phyloP scores from a whole-genome alignment of 2,888 invertebrate species.

The Augochlorella aurata region DNA sequence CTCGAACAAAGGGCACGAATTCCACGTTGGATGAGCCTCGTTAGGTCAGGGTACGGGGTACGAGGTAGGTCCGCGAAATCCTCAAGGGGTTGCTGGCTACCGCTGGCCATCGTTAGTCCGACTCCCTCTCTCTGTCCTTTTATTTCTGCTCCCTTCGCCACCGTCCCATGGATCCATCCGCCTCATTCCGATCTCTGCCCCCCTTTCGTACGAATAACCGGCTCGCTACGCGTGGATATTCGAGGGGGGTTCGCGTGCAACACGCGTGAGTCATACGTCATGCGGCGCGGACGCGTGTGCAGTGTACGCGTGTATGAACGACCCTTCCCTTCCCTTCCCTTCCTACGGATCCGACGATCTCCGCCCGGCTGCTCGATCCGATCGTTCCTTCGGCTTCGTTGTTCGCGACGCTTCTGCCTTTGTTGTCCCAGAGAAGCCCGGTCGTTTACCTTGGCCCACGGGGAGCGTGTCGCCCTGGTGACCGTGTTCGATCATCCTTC shows the following conservation, averaged over 20 bases:
- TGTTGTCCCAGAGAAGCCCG: not conserved
- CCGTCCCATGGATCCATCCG: conserved; percentile 25
- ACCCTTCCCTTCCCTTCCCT: too few relatives aligned
- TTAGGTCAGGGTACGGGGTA: conserved; percentile 17
- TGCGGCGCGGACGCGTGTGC: conserved; percentile 69
- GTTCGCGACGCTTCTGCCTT: not conserved
- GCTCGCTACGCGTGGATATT: conserved; percentile 45
- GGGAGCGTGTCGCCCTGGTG: not conserved
- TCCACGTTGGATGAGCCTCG: conserved; percentile 18
- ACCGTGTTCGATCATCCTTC: not conserved
- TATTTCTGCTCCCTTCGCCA: conserved; percentile 17
- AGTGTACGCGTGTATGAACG: conserved; percentile 15
- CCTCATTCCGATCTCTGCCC: conserved; percentile 13
- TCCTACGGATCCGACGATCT: not conserved
- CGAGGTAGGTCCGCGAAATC: conserved; percentile 27
- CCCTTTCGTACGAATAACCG: not conserved
- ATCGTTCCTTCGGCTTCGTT: conserved; percentile 12
- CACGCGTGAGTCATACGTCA: conserved; percentile 75
- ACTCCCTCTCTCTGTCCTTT: conserved; percentile 2
- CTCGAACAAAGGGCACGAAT: conserved; percentile 15
- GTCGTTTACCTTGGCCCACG: not conserved
- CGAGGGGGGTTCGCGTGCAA: conserved; percentile 66
- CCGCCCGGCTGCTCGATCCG: conserved; percentile 9
- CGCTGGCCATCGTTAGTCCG: conserved; percentile 57
- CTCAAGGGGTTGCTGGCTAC: conserved; percentile 51